Base-by-base conservation (phyloP, 2,113 vertebrate genomes). In the Apeltes quadracus region DNA sequence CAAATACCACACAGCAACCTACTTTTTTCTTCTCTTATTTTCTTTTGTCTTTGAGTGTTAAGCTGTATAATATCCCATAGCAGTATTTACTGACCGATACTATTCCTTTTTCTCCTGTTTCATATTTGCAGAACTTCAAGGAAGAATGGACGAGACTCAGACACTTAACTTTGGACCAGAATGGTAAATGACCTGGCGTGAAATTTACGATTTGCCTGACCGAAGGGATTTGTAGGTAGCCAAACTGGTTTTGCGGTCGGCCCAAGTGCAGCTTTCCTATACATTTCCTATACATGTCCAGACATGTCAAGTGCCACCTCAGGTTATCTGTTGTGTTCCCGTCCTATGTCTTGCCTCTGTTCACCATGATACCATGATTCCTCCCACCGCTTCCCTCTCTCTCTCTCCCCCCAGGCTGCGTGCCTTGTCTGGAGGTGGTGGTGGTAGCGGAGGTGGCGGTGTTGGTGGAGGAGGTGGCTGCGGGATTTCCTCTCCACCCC, bases 141-240 rank as follows among this genome's bases (percentile, higher is more conserved):
- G 89, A 94, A 92, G 75, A 95, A 94, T 98, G 95, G 96, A 96
- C 36, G 98, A 99, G 96, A 99, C 96, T 78, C 98, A 99, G 93
- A 99, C 97, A 77, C 96, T 99, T 93, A 99, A 98, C 94, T 99
- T 99, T 88, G 98, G 98, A 93, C 98, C 98, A 92, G 98, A 99
- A 96, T 99, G 98, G 98, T 98, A 90, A 97, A 93, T 93, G 12
- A 72, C 29, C n/a, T 54, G 13, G 4, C 22, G 27, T 59, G 1
- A 71, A 39, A 72, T 73, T 25, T 29, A 29, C 43, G 2, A 73
- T 76, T 39, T 18, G 8, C 69, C 5, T 41, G 20, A 9, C 1
- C 7, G 39, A 59, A 54, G n/a, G 77, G 9, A 75, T 54, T 51
- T 63, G 6, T 14, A n/a, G 61, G 23, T 59, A 75, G 71, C 66